These are phyloP conservation scores for Chinchilla lanigera DNA, from an alignment of 2,113 vertebrate species.

Conservation along the genomic window DNA sequence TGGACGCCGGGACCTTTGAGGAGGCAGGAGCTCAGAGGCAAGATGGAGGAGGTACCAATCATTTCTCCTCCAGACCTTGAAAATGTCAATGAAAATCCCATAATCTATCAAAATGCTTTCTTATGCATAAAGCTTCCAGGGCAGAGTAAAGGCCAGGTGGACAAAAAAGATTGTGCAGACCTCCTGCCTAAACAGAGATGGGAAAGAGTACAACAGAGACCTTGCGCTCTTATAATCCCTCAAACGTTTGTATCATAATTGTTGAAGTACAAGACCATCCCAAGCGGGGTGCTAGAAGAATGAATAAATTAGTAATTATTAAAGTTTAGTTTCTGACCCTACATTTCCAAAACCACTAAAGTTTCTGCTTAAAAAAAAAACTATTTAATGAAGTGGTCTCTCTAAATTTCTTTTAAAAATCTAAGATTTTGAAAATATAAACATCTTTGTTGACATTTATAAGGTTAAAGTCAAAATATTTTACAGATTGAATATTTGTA, in stretches of 20 bases:
- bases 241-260: not conserved
- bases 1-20: not conserved
- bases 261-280: not conserved
- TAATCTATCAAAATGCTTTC: not conserved
- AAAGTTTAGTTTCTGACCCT: not conserved
- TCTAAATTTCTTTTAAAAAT: not conserved
- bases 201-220: not conserved
- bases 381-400: not conserved
- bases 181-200: not conserved
- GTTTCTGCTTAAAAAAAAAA: not conserved
- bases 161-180: not conserved
- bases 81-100: not conserved
- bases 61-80: not conserved
- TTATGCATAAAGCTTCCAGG: not conserved
- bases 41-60: not conserved
- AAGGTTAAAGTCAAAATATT: conserved; percentile 18
- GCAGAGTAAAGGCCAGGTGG: not conserved
- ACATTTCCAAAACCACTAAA: not conserved
- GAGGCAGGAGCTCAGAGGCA: not conserved
- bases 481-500: not conserved
- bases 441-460: not conserved
- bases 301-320: not conserved
- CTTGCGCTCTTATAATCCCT: not conserved
- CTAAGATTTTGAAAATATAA: not conserved
- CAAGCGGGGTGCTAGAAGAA: not conserved